These are phyloP conservation scores for Drosophila paramelanica DNA, from an alignment of 2,888 invertebrate genomes.

Conservation along the genomic window DNA sequence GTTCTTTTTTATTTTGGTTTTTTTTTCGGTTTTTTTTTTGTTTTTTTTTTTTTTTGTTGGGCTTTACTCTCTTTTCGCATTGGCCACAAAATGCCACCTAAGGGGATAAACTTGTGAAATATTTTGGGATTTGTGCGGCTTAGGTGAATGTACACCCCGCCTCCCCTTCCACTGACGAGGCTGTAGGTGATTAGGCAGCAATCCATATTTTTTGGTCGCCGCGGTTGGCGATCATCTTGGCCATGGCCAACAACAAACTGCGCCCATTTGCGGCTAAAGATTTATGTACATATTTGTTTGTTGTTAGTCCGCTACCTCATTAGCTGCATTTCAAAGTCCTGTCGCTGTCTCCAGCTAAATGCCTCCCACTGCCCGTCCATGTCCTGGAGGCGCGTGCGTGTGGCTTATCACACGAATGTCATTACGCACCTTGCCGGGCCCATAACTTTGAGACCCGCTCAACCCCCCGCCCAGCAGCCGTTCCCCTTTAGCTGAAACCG, in stretches of 20 bases:
- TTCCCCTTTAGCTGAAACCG: conserved; percentile 9
- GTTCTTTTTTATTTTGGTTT: conserved; percentile 20
- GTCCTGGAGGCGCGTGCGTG: conserved; percentile 75
- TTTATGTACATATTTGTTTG: conserved; percentile 75
- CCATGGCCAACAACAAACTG: conserved; percentile 46
- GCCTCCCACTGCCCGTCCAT: conserved; percentile 6
- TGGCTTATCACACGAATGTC: conserved; percentile 75
- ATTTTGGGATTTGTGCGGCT: conserved; percentile 82
- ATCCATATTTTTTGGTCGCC: conserved; percentile 62
- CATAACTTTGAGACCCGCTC: conserved; percentile 63
- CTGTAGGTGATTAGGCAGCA: conserved; percentile 77
- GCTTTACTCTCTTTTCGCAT: conserved; percentile 42
- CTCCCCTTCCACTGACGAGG: background rate
- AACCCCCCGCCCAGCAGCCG: background rate
- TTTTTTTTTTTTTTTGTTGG: no score
- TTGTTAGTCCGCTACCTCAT: conserved; percentile 55
- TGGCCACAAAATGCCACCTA: conserved; percentile 76
- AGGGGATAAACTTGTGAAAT: conserved; percentile 82
- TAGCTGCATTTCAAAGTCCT: conserved; percentile 69
- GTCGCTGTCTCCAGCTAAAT: conserved; percentile 4
- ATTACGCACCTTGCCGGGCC: conserved; percentile 70
- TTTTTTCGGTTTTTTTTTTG: no score
- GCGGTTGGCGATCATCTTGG: conserved; percentile 49
- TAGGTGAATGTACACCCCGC: conserved; percentile 44
- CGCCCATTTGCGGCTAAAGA: conserved; percentile 60